Base-by-base conservation (phyloP, 30 jellyfish, hydroid and myxozoan species). In the Chrysaora quinquecirrha region DNA sequence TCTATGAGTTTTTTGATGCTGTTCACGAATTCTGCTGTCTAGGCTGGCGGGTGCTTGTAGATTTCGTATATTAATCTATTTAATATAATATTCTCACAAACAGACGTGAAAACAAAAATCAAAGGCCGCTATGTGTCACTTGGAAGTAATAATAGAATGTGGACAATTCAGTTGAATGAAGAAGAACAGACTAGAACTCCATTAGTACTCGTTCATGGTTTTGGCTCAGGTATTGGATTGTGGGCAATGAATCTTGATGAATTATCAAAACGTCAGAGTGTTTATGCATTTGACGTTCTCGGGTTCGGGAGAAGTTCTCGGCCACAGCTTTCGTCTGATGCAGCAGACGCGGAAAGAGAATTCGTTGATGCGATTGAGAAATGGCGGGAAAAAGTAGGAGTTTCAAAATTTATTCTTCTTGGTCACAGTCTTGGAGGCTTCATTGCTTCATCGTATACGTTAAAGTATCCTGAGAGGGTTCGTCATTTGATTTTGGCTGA, bases 341-440 rank as follows among this genome's bases (percentile, higher is more conserved):
- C 85, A n/a, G 97, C 96, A 10, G 99, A 95, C 28, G 97, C 99
- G 2, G 99, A 95, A 73, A 48, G 48, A 34, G 78, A 75, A 24
- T 95, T 83, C 58, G 94, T 95, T 10, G 94, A 95, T 24, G 76
- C 97, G 19, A 71, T 95, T 18, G 99, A 95, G 63, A 91, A 89
- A 25, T 95, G 99, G 99, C 86, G 99, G 12, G 75, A 89, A 64
- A 56, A 95, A 62, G 80, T 89, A n/a, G 96, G 96, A 10, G 29
- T 95, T 0, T 48, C 92, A 58, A 76, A 95, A 76, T 88, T 95
- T 69, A 82, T 95, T 21, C 85, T 95, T 67, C 73, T 95, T 29
- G 99, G 99, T 1, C 99, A 95, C 63, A 95, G 99, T 75, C 80
- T 95, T 34, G 99, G 99, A 10, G 99, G 97, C 16, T 95, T 84